phyloP scores from a whole-genome alignment of 2,888 invertebrate genomes.

The Lasioglossum villosulum region DNA sequence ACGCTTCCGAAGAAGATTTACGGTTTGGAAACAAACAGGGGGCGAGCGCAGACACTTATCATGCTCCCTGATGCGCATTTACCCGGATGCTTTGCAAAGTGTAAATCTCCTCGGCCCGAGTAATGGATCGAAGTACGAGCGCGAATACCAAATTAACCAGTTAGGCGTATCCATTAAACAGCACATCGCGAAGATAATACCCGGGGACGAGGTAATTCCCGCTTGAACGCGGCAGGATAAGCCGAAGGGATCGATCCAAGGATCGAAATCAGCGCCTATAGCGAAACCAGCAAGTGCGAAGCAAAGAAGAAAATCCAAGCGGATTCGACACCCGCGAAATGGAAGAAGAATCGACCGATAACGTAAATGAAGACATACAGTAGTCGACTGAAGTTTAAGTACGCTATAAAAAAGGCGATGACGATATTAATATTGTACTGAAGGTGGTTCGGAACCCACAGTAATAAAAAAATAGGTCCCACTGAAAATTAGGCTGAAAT shows the following conservation, averaged over 20 bases:
- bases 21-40: background rate
- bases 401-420: too few species aligned
- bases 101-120: conserved; percentile 23
- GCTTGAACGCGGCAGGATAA: background rate
- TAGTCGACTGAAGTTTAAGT: too few species aligned
- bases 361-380: too few species aligned
- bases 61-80: background rate
- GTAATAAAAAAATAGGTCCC: too few species aligned
- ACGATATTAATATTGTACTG: too few species aligned
- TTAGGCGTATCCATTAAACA: conserved; percentile 40
- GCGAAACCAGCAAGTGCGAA: conserved; percentile 42
- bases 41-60: background rate
- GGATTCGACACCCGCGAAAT: conserved; percentile 19
- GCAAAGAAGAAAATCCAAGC: conserved; percentile 33
- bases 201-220: conserved; percentile 34
- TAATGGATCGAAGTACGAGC: conserved; percentile 34
- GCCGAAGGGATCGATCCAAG: conserved; percentile 16
- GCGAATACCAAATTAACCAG: conserved; percentile 33
- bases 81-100: background rate
- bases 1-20: background rate
- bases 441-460: too few species aligned
- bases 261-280: conserved; percentile 36
- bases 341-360: too few species aligned
- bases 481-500: too few species aligned
- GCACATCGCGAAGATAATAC: conserved; percentile 28